Base-by-base conservation (phyloP, 2,113 vertebrate species). In the Saguinus imperator region DNA sequence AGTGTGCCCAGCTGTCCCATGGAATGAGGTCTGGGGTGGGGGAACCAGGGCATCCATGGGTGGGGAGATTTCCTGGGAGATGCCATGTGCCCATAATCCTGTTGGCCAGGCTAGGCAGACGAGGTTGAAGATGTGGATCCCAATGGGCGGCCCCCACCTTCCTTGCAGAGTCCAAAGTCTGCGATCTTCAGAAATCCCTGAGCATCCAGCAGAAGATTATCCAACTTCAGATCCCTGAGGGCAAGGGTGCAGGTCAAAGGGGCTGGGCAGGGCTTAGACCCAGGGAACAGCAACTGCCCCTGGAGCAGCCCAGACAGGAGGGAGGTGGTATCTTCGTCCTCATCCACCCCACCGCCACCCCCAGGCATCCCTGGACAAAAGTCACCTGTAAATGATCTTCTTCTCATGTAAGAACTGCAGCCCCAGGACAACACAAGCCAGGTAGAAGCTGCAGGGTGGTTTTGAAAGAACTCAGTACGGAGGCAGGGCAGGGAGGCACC, bases 151-250 rank as follows among this genome's bases (percentile, higher is more conserved):
- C 25, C 95, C 95, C 98, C 97, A 99, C 99, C 99, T 99, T 99
- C 99, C 98, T 99, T 99, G 97, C 99, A 99, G 27, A 99, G 98
- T 58, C 99, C 99, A 91, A 99, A 99, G 98, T 99, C 99, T n/a
- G 99, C 99, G 0, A 99, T 99, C 98, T 99, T 99, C 93, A 99
- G 99, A 98, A 99, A 99, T 40, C 99, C 99, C 48, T 99, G 99
- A 61, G 99, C 99, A 52, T 99, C 99, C 98, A 99, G 99, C 79
- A 99, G 98, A 21, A 99, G 98, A 98, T 99, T 99, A 97, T 99
- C 99, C 98, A 99, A 76, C 97, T 99, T 99, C 96, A 99, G 97
- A 89, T 99, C 99, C 97, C 99, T 99, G 98, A 12, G 76, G 37
- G 27, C 25, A 90, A 91, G 70, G 84, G 86, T n/a, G 29, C 55